Evolutionary conservation across 2,888 invertebrate species (phyloP).

Genomic region (Sinelater perroti): DNA sequence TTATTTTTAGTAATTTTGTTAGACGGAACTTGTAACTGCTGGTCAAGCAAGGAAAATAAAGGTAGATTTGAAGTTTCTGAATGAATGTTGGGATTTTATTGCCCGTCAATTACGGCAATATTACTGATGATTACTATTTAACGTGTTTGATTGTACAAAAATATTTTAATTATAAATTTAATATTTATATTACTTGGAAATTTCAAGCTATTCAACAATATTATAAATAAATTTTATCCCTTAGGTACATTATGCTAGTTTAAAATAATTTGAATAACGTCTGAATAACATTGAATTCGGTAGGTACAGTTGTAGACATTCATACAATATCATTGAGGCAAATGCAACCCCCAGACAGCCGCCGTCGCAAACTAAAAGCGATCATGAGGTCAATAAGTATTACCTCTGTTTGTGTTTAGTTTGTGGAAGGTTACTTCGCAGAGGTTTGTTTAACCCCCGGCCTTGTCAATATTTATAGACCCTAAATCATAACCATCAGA

Average conservation of each 20-base stretch:
- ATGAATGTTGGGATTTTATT: too few species aligned
- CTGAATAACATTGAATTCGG: slow-evolving; percentile 2
- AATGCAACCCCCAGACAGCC: not conserved
- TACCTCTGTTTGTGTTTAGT: slow-evolving; percentile 15
- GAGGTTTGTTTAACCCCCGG: slow-evolving; percentile 6
- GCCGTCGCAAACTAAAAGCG: not conserved
- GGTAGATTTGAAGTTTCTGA: not conserved
- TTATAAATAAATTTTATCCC: too few species aligned
- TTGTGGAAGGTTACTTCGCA: slow-evolving; percentile 11
- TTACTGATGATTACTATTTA: too few species aligned
- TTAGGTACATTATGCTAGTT: too few species aligned
- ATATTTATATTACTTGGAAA: too few species aligned
- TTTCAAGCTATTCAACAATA: too few species aligned
- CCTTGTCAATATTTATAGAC: slow-evolving; percentile 19
- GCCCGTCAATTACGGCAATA: too few species aligned
- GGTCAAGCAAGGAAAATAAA: slow-evolving; percentile 5
- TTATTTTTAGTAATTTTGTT: slow-evolving; percentile 17
- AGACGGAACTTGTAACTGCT: slow-evolving; percentile 8
- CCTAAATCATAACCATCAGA: slow-evolving; percentile 16
- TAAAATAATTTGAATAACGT: not conserved
- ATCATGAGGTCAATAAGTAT: slow-evolving; percentile 4
- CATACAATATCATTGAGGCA: too few species aligned
- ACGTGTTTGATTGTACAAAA: too few species aligned
- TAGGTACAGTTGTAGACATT: not conserved
- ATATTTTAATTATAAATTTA: too few species aligned